Base-by-base conservation (phyloP, 2,888 invertebrate genomes). In the Abscondita cerata region DNA sequence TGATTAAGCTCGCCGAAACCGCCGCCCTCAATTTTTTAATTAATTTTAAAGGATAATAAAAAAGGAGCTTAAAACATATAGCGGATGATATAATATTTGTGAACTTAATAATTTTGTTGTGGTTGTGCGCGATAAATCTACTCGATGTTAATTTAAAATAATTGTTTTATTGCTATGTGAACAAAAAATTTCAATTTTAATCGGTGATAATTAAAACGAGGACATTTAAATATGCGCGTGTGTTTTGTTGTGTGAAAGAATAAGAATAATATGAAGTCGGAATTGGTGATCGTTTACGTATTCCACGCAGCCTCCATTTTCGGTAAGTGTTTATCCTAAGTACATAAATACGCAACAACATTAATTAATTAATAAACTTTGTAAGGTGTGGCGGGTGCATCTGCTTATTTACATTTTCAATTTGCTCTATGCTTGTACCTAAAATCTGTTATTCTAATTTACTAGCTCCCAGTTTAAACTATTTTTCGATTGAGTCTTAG, bases 321-420 rank as follows among this genome's bases (percentile, higher is more conserved):
- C 47, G 60, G 60, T 61, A 51, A 61, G 60, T 61, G 44, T 61
- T n/a, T 52, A 40, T 44, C 18, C 44, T 44, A 18, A 44, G 44
- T 44, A 44, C 44, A 44, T 19, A 44, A n/a, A n/a, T n/a, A n/a
- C n/a, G n/a, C n/a, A n/a, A n/a, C n/a, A n/a, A 40, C 15, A 16
- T 44, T 44, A 44, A 44, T 44, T 44, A 44, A 16, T 44, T 18
- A 44, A n/a, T 18, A 9, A 44, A 44, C 18, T 44, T 44, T n/a
- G n/a, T n/a, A n/a, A n/a, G n/a, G n/a, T n/a, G n/a, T 11, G 18
- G 44, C 25, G 44, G 6, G 6, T 11, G 19, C 44, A 44, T 44
- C 44, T 44, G 40, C 15, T 40, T 40, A 15, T 40, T 12, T 40
- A 40, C 40, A 40, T 40, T 40, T 19, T 18, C 44, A 15, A 16